Evolutionary conservation across 2,797 vertebrate species (phyloP).

Genomic region (Clarias fuscus): DNA sequence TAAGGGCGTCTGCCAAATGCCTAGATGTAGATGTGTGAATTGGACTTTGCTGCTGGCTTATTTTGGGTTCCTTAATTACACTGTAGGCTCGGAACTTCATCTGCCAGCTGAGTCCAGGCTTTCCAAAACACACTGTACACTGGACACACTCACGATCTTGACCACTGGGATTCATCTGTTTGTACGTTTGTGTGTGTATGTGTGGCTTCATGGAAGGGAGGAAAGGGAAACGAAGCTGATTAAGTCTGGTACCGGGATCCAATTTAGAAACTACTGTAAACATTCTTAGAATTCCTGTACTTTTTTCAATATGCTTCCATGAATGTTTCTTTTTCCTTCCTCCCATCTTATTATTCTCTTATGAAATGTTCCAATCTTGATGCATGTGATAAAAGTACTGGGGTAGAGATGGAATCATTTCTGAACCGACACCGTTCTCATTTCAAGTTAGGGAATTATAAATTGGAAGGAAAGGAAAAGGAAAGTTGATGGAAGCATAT

Average conservation of each 20-base stretch:
- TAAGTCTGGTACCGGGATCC: neutral
- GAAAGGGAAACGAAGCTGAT: slow-evolving; percentile 33
- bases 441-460: no score
- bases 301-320: neutral
- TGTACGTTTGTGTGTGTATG: neutral
- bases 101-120: slow-evolving; percentile 38
- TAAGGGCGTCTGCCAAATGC: no score
- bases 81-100: no score
- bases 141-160: slow-evolving; percentile 18
- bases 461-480: no score
- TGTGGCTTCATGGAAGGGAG: slow-evolving; percentile 37
- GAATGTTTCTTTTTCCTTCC: neutral
- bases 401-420: no score
- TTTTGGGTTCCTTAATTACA: no score
- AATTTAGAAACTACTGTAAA: slow-evolving; percentile 30
- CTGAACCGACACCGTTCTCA: no score
- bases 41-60: neutral
- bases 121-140: slow-evolving; percentile 38
- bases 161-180: neutral
- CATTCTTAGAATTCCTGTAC: slow-evolving; percentile 9
- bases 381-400: no score
- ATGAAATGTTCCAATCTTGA: neutral
- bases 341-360: neutral
- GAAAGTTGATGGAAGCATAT: no score
- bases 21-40: slow-evolving; percentile 60